Evolutionary conservation across 2,113 vertebrate genomes (phyloP).

Genomic region (Nerophis lumbriciformis): DNA sequence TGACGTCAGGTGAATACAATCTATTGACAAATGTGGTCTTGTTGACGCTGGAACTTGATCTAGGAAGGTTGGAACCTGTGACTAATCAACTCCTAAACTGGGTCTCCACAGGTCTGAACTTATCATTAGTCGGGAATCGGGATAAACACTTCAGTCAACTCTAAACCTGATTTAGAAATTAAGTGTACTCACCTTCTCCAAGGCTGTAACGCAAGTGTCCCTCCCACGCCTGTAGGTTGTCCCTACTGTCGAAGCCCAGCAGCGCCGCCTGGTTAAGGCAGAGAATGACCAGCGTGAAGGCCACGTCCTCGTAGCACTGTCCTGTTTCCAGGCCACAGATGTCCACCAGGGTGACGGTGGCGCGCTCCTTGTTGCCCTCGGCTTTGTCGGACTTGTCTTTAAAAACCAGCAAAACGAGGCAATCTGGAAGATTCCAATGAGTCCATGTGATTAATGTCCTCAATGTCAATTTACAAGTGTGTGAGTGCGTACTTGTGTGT

Average conservation of each 20-base stretch:
- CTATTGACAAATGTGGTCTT: not conserved
- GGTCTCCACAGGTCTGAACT: not conserved
- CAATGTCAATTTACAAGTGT: not conserved
- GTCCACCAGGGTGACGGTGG: slow-evolving; percentile 84
- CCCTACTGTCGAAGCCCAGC: slow-evolving; percentile 89
- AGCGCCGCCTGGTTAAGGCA: slow-evolving; percentile 83
- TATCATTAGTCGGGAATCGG: too few species aligned
- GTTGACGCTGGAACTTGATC: not conserved
- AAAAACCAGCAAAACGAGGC: slow-evolving; percentile 85
- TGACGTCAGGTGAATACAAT: too few species aligned
- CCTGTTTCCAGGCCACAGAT: slow-evolving; percentile 90
- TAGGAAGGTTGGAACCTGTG: not conserved
- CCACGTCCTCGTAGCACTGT: slow-evolving; percentile 80
- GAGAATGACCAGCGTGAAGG: slow-evolving; percentile 80
- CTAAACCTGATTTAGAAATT: not conserved
- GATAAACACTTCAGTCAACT: too few species aligned
- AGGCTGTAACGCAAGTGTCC: slow-evolving; percentile 82
- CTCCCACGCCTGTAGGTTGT: slow-evolving; percentile 88
- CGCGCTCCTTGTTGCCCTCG: slow-evolving; percentile 79
- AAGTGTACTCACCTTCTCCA: slow-evolving; percentile 80
- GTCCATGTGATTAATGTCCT: not conserved
- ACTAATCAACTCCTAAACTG: not conserved
- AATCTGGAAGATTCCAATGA: slow-evolving; percentile 72
- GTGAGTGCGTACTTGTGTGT: not conserved
- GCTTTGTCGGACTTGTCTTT: slow-evolving; percentile 83